Evolutionary conservation across 2,888 invertebrate species (phyloP), one percentile per base, ranked within the genome.

Genomic region (Drosophila flavopinicola): DNA sequence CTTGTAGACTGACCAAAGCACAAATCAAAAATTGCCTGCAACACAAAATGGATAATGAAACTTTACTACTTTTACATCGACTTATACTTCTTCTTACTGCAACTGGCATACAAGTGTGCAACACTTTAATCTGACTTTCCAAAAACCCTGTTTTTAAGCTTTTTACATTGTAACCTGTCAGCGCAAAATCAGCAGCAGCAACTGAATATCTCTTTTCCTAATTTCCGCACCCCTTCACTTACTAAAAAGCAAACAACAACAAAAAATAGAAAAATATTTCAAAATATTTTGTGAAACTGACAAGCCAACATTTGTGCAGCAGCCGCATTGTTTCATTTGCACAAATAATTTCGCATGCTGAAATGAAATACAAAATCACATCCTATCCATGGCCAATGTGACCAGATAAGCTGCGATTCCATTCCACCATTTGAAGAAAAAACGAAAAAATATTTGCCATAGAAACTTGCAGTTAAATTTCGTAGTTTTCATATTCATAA

Each of bases 331-430:
- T 57, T 60, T 49, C 59, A 57, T 42, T 53, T 54, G 29, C 49
- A 56, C 60, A 66, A 59, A 49, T 66, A 53, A 72, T 60, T 67
- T 67, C 29, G 23, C 47, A 59, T 45, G 1, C 23, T 15, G 17
- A 53, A 53, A 37, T 33, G 39, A 47, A 56, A 54, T 33, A 5
- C 20, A 27, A 39, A 60, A 33, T 56, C 51, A 25, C 41, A 67
- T 59, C 32, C 45, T 11, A 59, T 27, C 42, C 30, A 51, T 54
- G 25, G 24, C 15, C 59, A 67, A 51, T 53, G 75, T 61, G 51
- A 49, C 58, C 41, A 68, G 75, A 77, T 77, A 75, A 78, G 75
- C 66, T 54, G 11, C 17, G 39, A 56, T 61, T 72, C 78, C 66
- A 68, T 57, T 66, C 11, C 9, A 35, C 27, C 38, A 68, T 54